Conservation (phyloP, 2,888 invertebrate genomes). For the Eristalis intricaria region DNA sequence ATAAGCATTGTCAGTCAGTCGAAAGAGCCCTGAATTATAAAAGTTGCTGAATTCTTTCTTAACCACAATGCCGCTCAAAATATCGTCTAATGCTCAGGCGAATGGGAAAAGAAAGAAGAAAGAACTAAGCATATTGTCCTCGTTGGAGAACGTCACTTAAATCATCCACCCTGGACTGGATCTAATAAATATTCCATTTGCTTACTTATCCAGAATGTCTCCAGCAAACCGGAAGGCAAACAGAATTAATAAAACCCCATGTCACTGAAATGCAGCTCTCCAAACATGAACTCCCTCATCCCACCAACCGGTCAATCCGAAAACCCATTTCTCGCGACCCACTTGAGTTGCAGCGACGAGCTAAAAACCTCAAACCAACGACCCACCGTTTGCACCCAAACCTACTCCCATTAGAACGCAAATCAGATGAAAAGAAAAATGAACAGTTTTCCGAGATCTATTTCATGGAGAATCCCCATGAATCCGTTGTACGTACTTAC, state of each 20-base stretch:
- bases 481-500: conserved; percentile 18
- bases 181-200: neutral
- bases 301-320: neutral
- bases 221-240: neutral
- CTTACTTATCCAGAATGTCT: neutral
- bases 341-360: conserved; percentile 17
- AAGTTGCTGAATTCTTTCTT: too few species aligned
- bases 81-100: too few species aligned
- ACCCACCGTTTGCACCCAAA: conserved; percentile 1
- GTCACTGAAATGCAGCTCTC: neutral
- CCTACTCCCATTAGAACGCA: conserved; percentile 44
- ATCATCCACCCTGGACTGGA: neutral
- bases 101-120: too few species aligned
- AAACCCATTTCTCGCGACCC: neutral
- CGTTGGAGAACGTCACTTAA: neutral
- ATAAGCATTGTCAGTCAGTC: too few species aligned
- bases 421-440: conserved; percentile 11
- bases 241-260: neutral
- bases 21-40: too few species aligned
- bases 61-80: too few species aligned
- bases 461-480: conserved; percentile 42
- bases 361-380: conserved; percentile 37
- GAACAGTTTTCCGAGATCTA: conserved; percentile 27
- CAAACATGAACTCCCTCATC: neutral
- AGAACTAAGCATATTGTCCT: too few species aligned